Base-by-base conservation (phyloP, 2,113 vertebrate genomes). In the Campylorhamphus procurvoides region DNA sequence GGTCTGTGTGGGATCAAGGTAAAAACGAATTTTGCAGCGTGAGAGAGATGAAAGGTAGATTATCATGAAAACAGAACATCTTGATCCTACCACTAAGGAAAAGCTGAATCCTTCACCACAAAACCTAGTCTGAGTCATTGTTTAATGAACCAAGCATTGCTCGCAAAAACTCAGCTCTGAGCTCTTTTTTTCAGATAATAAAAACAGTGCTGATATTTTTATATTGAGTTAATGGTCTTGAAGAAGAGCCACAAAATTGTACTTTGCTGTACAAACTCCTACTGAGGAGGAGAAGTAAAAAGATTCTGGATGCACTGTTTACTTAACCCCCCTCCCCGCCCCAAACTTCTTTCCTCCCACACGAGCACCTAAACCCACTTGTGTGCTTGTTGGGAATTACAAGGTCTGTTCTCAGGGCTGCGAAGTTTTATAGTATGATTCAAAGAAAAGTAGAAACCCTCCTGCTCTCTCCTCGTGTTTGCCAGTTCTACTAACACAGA, bases 141-240 rank as follows among this genome's bases (percentile, higher is more conserved):
- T 94, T 96, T 97, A 97, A 96, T 95, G 94, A 96, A 97, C 82
- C 53, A 29, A 96, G 79, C 76, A 47, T 75, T 94, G 91, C 89
- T 96, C 42, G 3, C 92, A 94, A 91, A 96, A 91, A 62, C 91
- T 92, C 89, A 89, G 60, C 90, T 89, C 76, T 24, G 66, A 84
- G 76, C 49, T 75, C 53, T 75, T 92, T 96, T 94, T 92, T 92
- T 89, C 64, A 95, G 91, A 96, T 95, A 96, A 95, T 96, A 80
- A 97, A 97, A 97, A 96, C 94, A 97, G 87, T 95, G 94, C 77
- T 95, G 93, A 95, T 97, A 95, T 94, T 93, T 97, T 97, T 97
- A 97, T 93, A 95, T 89, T 71, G 90, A 95, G 87, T 96, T 94
- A 96, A 96, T 92, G 84, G 89, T 91, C 92, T 94, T 94, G 93